A percentile compares a stretch with the other conserved stretches of the same genome.
These are phyloP conservation scores for Drosophila conformis DNA, from an alignment of 2,888 invertebrate species.

Conservation along the genomic window DNA sequence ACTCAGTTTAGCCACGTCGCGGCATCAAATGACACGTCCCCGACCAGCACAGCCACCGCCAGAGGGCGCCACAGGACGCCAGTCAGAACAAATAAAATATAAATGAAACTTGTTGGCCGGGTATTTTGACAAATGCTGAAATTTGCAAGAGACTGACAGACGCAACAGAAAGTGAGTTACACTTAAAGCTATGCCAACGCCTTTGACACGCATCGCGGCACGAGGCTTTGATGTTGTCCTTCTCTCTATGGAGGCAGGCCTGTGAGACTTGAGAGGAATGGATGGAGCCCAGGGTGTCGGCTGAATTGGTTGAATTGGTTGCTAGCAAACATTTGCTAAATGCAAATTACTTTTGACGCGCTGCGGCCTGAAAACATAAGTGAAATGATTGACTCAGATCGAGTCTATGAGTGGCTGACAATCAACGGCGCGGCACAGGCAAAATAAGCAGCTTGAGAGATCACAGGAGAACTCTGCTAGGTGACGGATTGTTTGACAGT, in stretches of 20 bases:
- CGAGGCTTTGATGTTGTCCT: constrained; percentile 63
- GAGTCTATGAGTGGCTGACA: constrained; percentile 20
- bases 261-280: neutral
- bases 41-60: constrained; percentile 36
- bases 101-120: constrained; percentile 13
- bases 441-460: constrained; percentile 32
- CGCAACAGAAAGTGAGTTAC: constrained; percentile 56
- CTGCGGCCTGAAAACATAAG: constrained; percentile 58
- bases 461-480: constrained; percentile 27
- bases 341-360: constrained; percentile 78
- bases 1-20: constrained; percentile 58
- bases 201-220: constrained; percentile 69
- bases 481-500: constrained; percentile 26
- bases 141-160: constrained; percentile 42
- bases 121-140: constrained; percentile 45
- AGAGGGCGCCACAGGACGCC: constrained; percentile 32
- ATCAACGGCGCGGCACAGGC: constrained; percentile 29
- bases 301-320: constrained; percentile 18
- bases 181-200: constrained; percentile 71
- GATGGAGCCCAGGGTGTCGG: neutral
- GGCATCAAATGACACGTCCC: constrained; percentile 41
- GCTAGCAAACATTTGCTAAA: constrained; percentile 72
- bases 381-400: constrained; percentile 63
- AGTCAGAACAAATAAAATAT: constrained; percentile 14
- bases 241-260: neutral